These are phyloP conservation scores for Teinopalpus imperialis DNA, from an alignment of 2,888 invertebrate species.

Conservation along the genomic window DNA sequence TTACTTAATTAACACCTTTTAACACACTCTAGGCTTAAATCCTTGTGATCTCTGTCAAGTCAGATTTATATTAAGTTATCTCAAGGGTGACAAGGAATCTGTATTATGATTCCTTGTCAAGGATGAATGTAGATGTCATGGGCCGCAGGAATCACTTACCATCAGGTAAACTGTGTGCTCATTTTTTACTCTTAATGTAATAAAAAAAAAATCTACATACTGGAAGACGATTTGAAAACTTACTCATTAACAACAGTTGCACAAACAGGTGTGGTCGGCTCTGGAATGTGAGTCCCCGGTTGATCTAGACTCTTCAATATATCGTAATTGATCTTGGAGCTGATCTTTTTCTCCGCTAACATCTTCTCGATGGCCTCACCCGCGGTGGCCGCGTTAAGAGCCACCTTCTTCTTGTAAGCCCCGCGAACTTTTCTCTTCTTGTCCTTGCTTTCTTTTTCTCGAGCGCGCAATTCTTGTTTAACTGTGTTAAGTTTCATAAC, in stretches of 20 bases:
- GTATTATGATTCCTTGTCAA: too few relatives aligned
- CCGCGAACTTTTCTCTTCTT: conserved; percentile 89
- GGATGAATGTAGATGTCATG: too few relatives aligned
- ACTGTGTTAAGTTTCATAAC: too few relatives aligned
- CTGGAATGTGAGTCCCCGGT: conserved; percentile 41
- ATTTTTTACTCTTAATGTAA: too few relatives aligned
- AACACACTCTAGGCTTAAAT: too few relatives aligned
- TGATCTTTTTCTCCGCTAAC: conserved; percentile 96
- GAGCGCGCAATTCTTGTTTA: conserved; percentile 90
- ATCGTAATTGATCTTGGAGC: conserved; percentile 98
- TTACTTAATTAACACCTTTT: too few relatives aligned
- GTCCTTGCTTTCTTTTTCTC: conserved; percentile 92
- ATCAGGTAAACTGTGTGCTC: too few relatives aligned
- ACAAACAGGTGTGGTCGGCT: not conserved
- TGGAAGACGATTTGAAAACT: conserved; percentile 30
- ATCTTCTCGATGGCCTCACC: conserved; percentile 98
- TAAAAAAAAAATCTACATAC: too few relatives aligned
- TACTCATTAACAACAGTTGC: conserved; percentile 34
- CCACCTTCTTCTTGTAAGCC: conserved; percentile 82
- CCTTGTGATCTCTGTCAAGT: too few relatives aligned
- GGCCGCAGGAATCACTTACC: too few relatives aligned
- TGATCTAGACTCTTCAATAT: conserved; percentile 91
- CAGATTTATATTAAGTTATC: too few relatives aligned
- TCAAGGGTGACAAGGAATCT: too few relatives aligned
- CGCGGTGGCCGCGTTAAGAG: conserved; percentile 85